phyloP scores from a whole-genome alignment of 2,888 invertebrate species.

The Lasius platythorax region DNA sequence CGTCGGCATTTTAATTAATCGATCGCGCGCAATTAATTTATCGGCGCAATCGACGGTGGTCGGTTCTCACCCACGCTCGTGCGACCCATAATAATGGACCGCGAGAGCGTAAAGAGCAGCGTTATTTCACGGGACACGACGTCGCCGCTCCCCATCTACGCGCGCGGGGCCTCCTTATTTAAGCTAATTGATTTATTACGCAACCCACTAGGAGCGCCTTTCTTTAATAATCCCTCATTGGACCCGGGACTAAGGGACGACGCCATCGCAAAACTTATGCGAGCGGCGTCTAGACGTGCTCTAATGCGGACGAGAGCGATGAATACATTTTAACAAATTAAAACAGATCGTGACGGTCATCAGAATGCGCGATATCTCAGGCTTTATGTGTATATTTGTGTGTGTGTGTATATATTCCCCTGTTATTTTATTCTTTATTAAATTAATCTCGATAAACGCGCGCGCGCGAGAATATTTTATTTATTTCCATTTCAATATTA shows the following conservation, averaged over 20 bases:
- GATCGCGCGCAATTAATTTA: constrained; percentile 66
- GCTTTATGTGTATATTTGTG: background rate
- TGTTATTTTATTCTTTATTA: background rate
- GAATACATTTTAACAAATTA: constrained; percentile 49
- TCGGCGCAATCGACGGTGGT: constrained; percentile 62
- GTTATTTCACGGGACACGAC: constrained; percentile 30
- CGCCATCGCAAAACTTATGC: constrained; percentile 48
- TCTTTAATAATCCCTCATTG: constrained; percentile 60
- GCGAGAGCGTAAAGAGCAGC: constrained; percentile 8
- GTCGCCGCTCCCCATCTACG: constrained; percentile 16
- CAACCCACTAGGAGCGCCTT: constrained; percentile 48
- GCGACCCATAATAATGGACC: constrained; percentile 42
- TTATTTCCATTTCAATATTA: background rate
- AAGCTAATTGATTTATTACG: constrained; percentile 60
- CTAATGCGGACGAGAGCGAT: constrained; percentile 8
- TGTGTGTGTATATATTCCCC: background rate
- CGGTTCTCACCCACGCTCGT: constrained; percentile 1
- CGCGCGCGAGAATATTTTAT: background rate
- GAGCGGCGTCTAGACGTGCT: constrained; percentile 20
- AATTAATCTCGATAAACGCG: constrained; percentile 21
- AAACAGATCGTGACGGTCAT: constrained; percentile 46
- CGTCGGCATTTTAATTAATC: constrained; percentile 68
- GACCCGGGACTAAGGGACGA: constrained; percentile 40
- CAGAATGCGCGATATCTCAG: background rate
- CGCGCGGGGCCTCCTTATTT: constrained; percentile 50